Evolutionary conservation across 2,113 vertebrate genomes (phyloP).

Genomic region (Cyphomyrus discorhynchus): DNA sequence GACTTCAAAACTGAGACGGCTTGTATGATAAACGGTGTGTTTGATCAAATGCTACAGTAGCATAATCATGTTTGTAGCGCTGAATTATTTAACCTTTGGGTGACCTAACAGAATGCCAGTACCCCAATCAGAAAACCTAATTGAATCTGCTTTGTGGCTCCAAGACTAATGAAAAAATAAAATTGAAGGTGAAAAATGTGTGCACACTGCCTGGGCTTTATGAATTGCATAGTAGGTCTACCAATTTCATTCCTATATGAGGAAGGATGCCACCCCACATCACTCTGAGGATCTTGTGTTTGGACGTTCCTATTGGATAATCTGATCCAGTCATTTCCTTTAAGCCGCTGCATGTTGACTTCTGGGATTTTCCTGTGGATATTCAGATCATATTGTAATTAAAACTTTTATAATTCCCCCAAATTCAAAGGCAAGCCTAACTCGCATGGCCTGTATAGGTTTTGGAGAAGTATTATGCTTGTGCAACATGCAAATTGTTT

Average conservation of each 20-base stretch:
- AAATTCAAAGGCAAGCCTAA: slow-evolving; percentile 14
- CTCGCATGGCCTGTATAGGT: background rate
- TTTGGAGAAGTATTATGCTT: background rate
- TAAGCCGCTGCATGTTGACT: slow-evolving; percentile 64
- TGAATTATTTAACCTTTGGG: slow-evolving; percentile 73
- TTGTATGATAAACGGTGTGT: slow-evolving; percentile 59
- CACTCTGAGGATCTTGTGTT: slow-evolving; percentile 50
- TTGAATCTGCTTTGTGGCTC: slow-evolving; percentile 63
- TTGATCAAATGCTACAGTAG: slow-evolving; percentile 68
- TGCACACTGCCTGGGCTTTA: slow-evolving; percentile 32
- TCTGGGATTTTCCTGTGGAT: slow-evolving; percentile 59
- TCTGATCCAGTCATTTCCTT: slow-evolving; percentile 66
- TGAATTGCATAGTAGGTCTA: slow-evolving; percentile 41
- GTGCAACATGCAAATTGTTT: background rate
- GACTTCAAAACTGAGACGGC: slow-evolving; percentile 27
- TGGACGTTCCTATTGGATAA: slow-evolving; percentile 60
- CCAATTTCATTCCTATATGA: slow-evolving; percentile 46
- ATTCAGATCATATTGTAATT: slow-evolving; percentile 65
- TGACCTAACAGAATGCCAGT: slow-evolving; percentile 68
- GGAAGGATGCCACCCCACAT: slow-evolving; percentile 40
- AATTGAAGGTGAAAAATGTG: slow-evolving; percentile 71
- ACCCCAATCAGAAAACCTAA: slow-evolving; percentile 69
- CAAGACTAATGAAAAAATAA: slow-evolving; percentile 62
- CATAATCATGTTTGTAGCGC: slow-evolving; percentile 71
- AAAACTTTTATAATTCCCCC: slow-evolving; percentile 43